Evolutionary conservation across 2,797 vertebrate species (phyloP).

Genomic region (Bradypus variegatus): DNA sequence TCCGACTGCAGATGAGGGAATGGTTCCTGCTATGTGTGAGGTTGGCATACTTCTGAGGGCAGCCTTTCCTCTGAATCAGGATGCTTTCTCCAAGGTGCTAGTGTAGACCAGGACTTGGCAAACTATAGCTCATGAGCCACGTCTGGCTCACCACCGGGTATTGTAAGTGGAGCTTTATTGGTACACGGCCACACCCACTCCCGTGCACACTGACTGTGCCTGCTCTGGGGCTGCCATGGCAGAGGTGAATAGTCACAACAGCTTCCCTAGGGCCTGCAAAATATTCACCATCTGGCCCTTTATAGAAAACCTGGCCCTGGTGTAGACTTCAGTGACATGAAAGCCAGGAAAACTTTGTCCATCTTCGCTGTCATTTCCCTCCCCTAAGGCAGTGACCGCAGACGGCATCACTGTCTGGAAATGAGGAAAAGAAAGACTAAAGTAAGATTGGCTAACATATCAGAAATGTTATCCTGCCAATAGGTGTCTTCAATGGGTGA

Average conservation of each 20-base stretch:
- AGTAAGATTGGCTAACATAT: background rate
- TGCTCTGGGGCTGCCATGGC: background rate
- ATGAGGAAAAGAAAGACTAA: background rate
- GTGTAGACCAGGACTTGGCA: background rate
- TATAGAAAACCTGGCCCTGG: background rate
- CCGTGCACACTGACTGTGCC: background rate
- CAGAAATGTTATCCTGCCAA: background rate
- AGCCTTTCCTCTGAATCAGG: background rate
- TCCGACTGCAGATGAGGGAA: background rate
- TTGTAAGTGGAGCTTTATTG: slow-evolving; percentile 25
- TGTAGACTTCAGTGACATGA: background rate
- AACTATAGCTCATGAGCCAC: no score
- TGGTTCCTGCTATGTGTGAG: background rate
- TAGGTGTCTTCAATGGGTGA: background rate
- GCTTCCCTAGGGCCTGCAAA: background rate
- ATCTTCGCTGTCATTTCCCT: background rate
- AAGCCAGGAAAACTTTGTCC: background rate
- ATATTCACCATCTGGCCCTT: background rate
- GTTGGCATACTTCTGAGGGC: background rate
- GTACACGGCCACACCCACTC: background rate
- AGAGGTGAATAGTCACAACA: background rate
- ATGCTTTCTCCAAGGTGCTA: background rate
- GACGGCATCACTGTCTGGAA: background rate
- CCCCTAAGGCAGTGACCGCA: background rate
- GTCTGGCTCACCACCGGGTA: background rate